phyloP scores from a whole-genome alignment of 2,888 invertebrate genomes.

The Temnothorax ravouxi region DNA sequence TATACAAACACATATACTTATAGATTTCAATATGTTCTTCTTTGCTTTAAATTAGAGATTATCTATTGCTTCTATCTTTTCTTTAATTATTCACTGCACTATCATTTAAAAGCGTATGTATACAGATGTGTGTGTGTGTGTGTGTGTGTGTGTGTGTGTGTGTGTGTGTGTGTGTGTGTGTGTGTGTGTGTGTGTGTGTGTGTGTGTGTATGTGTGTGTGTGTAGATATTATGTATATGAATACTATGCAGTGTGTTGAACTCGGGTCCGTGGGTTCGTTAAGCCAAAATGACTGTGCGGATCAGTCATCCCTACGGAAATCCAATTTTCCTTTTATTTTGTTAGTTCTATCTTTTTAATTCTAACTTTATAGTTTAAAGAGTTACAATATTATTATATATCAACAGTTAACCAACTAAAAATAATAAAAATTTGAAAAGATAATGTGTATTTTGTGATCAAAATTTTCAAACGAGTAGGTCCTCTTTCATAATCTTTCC shows the following conservation, averaged over 20 bases:
- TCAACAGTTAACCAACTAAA: not conserved
- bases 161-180: no score
- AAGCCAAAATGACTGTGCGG: not conserved
- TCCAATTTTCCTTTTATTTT: not conserved
- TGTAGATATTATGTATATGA: not conserved
- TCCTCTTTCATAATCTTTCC: not conserved
- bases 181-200: no score
- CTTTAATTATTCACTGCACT: no score
- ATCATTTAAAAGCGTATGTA: not conserved
- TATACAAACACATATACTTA: not conserved
- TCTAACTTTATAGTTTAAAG: not conserved
- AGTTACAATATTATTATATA: not conserved
- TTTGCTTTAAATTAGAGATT: not conserved
- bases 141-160: no score
- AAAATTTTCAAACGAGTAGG: not conserved
- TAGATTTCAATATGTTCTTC: constrained; percentile 1
- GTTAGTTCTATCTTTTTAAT: not conserved
- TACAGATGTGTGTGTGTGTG: not conserved
- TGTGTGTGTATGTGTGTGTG: no score
- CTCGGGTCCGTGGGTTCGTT: not conserved
- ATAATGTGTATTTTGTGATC: not conserved
- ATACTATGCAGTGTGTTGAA: not conserved
- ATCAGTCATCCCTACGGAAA: not conserved
- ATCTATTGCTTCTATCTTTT: not conserved
- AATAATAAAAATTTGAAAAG: not conserved